Evolutionary conservation across 2,113 vertebrate species (phyloP).

Genomic region (Cettia cetti): DNA sequence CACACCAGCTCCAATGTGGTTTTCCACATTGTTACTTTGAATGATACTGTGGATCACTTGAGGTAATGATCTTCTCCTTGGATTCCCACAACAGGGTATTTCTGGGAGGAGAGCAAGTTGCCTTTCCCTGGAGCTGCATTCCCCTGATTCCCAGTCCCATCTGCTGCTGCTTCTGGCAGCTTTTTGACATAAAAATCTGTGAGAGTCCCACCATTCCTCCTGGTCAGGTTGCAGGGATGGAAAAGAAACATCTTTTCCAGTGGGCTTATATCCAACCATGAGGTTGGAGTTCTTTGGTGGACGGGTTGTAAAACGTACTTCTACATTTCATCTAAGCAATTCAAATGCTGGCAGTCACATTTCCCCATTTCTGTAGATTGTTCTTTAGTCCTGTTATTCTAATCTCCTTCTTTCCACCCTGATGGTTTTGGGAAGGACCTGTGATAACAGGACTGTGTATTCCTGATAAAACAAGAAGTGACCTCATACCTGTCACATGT

Average conservation of each 20-base stretch:
- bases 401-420: background rate
- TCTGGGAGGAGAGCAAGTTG: background rate
- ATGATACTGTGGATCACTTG: constrained; percentile 86
- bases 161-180: background rate
- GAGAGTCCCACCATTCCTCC: background rate
- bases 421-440: background rate
- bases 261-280: background rate
- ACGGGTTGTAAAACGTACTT: background rate
- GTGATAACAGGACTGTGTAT: background rate
- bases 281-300: background rate
- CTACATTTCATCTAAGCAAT: background rate
- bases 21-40: constrained; percentile 91
- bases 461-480: background rate
- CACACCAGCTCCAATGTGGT: constrained; percentile 87
- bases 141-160: background rate
- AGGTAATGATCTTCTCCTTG: constrained; percentile 69
- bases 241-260: background rate
- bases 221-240: background rate
- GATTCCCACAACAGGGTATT: background rate
- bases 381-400: background rate
- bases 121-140: background rate
- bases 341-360: background rate
- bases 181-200: background rate
- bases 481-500: rapidly evolving
- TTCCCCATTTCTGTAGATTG: background rate